Percentiles rank a stretch among this genome's conserved stretches.
These are phyloP conservation scores for Mustela lutreola DNA, from an alignment of 2,113 vertebrate species.

Conservation along the genomic window DNA sequence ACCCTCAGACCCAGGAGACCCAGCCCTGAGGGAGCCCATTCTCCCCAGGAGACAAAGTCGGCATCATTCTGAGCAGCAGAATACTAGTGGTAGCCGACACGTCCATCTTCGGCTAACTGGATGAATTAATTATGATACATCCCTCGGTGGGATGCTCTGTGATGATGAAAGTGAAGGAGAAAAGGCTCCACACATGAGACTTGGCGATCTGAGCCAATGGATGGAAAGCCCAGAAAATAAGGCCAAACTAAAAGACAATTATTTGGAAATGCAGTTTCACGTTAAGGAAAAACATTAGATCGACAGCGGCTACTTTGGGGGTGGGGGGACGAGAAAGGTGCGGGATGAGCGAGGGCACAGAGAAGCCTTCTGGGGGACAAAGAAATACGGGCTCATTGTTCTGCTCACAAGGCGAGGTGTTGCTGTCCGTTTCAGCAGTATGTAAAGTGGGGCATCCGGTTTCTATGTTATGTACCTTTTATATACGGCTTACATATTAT, in stretches of 20 bases:
- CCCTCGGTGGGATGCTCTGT: neutral
- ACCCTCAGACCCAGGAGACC: rapidly evolving
- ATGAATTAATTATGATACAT: neutral
- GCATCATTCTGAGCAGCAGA: neutral
- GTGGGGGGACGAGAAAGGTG: neutral
- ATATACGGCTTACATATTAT: too few species aligned
- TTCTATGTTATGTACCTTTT: too few species aligned
- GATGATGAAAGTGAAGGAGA: neutral
- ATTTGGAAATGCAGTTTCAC: neutral
- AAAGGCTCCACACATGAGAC: neutral
- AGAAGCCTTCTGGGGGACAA: too few species aligned
- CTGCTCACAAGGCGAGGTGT: too few species aligned
- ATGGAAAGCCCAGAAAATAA: neutral
- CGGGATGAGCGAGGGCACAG: neutral
- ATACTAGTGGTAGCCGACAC: too few species aligned
- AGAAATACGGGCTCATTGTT: too few species aligned
- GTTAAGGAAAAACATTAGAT: neutral
- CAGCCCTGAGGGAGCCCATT: too few species aligned
- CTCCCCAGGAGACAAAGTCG: neutral
- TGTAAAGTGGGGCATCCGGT: too few species aligned
- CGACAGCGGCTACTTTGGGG: neutral
- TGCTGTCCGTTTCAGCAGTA: too few species aligned
- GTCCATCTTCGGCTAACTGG: neutral
- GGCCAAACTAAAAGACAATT: neutral
- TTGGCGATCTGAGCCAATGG: neutral